Percentiles rank a stretch among this genome's conserved stretches.
phyloP scores from a whole-genome alignment of 2,888 invertebrate genomes.

The Timema podura region DNA sequence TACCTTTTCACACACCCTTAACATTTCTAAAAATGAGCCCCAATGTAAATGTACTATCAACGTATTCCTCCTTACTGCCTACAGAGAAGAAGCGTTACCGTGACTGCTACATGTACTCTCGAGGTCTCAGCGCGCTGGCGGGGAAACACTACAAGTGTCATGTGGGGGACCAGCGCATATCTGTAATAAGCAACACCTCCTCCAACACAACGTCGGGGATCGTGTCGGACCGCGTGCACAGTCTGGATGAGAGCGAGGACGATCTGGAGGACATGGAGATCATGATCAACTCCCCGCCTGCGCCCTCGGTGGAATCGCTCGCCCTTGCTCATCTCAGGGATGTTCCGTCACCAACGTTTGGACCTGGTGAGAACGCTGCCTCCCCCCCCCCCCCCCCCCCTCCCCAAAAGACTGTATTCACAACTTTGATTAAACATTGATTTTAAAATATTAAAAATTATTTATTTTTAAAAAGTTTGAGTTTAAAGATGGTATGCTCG shows the following conservation, averaged over 20 bases:
- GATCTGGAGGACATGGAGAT: conserved; percentile 56
- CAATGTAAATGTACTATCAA: neutral
- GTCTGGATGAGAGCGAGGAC: conserved; percentile 79
- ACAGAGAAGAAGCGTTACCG: conserved; percentile 59
- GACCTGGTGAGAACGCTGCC: conserved; percentile 3
- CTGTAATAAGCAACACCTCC: conserved; percentile 88
- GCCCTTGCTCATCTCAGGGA: conserved; percentile 73
- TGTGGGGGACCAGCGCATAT: conserved; percentile 76
- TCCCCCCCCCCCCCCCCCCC: conserved; percentile 20
- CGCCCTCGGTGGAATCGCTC: conserved; percentile 81
- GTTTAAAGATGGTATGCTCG: too few species aligned
- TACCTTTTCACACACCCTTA: too few species aligned
- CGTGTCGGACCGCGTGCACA: conserved; percentile 91
- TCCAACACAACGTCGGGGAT: conserved; percentile 97
- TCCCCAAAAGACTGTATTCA: neutral
- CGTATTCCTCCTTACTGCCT: conserved; percentile 26
- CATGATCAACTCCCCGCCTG: conserved; percentile 77
- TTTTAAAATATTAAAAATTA: neutral
- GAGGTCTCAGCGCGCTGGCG: conserved; percentile 26
- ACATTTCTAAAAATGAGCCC: too few species aligned
- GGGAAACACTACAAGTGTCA: conserved; percentile 44
- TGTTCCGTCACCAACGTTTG: conserved; percentile 43
- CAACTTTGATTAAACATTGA: neutral
- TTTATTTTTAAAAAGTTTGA: neutral
- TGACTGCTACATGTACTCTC: conserved; percentile 69